These are phyloP conservation scores for Microtus ochrogaster DNA, from an alignment of 2,113 vertebrate species.

Conservation along the genomic window DNA sequence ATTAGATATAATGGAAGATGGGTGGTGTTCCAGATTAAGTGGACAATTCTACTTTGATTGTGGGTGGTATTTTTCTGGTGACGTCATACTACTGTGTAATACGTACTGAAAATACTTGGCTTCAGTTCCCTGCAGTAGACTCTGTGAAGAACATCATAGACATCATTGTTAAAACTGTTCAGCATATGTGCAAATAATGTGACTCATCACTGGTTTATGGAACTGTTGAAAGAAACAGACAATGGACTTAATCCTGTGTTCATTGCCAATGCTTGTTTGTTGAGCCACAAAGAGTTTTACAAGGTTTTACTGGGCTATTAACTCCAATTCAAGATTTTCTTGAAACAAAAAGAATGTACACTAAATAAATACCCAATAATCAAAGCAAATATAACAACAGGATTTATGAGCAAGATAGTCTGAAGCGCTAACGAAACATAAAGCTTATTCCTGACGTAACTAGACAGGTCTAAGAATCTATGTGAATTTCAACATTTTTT, in stretches of 20 bases:
- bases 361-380: background rate
- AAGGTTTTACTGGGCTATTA: slow-evolving; percentile 56
- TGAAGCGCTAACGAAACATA: slow-evolving; percentile 7
- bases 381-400: background rate
- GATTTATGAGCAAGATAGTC: slow-evolving; percentile 19
- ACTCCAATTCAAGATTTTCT: slow-evolving; percentile 51
- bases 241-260: slow-evolving; percentile 55
- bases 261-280: slow-evolving; percentile 32
- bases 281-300: slow-evolving; percentile 56
- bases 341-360: slow-evolving; percentile 51
- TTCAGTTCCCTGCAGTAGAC: slow-evolving; percentile 48
- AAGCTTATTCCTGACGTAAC: slow-evolving; percentile 39
- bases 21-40: background rate
- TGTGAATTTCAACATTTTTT: background rate
- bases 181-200: slow-evolving; percentile 31
- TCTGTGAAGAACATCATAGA: background rate
- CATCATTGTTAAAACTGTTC: slow-evolving; percentile 32
- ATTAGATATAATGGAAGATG: slow-evolving; percentile 29
- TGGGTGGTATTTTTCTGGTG: slow-evolving; percentile 56
- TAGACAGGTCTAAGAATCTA: background rate
- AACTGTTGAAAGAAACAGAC: slow-evolving; percentile 31
- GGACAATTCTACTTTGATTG: slow-evolving; percentile 40
- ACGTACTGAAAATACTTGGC: slow-evolving; percentile 57
- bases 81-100: slow-evolving; percentile 41
- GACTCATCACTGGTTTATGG: slow-evolving; percentile 58